Evolutionary conservation across 2,797 vertebrate genomes (phyloP).

Genomic region (Apogon talboti): DNA sequence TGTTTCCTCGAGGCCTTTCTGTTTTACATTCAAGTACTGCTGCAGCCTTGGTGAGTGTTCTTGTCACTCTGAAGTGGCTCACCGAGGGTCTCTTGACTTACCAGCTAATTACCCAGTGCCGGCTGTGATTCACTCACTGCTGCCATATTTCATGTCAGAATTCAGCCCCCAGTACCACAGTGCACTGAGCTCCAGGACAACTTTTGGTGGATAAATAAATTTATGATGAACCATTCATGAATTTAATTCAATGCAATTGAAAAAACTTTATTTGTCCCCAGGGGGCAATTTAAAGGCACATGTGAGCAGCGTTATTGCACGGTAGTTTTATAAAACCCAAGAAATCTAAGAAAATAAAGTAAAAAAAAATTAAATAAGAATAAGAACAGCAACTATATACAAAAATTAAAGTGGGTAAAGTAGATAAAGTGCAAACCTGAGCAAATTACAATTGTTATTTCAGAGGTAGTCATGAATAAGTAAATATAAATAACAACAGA

Average conservation of each 20-base stretch:
- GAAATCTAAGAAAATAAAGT: too few relatives aligned
- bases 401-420: too few relatives aligned
- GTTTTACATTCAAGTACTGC: constrained; percentile 7
- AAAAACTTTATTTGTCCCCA: too few relatives aligned
- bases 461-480: too few relatives aligned
- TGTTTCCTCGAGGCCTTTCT: neutral
- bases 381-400: too few relatives aligned
- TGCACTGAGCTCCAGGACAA: neutral
- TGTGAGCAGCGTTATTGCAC: too few relatives aligned
- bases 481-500: too few relatives aligned
- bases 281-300: too few relatives aligned
- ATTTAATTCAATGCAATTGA: constrained; percentile 19
- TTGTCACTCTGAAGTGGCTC: constrained; percentile 38
- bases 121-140: constrained; percentile 42
- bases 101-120: constrained; percentile 46
- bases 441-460: too few relatives aligned
- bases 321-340: too few relatives aligned
- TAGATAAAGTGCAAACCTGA: too few relatives aligned
- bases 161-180: constrained; percentile 15
- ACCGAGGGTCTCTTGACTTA: constrained; percentile 48
- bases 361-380: too few relatives aligned
- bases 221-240: constrained; percentile 16
- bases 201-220: constrained; percentile 42
- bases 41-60: constrained; percentile 30
- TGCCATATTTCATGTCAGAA: constrained; percentile 46